Conservation (phyloP, 1,140 invertebrate genomes). For the Ostrea denselamellosa region DNA sequence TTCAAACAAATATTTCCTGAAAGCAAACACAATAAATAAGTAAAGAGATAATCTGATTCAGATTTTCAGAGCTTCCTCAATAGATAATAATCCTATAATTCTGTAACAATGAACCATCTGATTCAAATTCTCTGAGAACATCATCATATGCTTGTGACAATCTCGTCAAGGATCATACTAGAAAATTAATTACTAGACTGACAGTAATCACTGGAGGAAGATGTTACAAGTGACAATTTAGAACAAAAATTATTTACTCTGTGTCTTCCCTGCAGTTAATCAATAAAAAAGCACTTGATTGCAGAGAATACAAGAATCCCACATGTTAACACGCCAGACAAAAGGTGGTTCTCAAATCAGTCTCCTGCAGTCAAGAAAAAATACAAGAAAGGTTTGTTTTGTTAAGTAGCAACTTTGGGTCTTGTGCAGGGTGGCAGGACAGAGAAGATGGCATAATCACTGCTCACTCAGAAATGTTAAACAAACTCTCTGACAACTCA, state of each 20-base stretch:
- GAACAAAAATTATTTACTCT: slow-evolving; percentile 1
- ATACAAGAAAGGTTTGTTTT: slow-evolving; percentile 13
- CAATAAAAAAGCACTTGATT: not conserved
- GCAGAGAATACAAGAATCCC: not conserved
- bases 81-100: not conserved
- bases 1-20: not conserved
- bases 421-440: not conserved
- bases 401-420: not conserved
- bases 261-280: not conserved
- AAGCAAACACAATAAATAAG: not conserved
- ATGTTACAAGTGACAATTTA: slow-evolving; percentile 21
- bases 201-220: not conserved
- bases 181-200: not conserved
- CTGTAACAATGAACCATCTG: not conserved
- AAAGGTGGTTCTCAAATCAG: slow-evolving; percentile 12
- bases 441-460: slow-evolving; percentile 11
- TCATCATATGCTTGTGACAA: not conserved
- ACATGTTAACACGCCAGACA: not conserved
- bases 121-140: not conserved
- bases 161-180: not conserved
- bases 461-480: slow-evolving; percentile 32
- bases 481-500: slow-evolving; percentile 40
- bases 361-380: slow-evolving; percentile 9
- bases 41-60: not conserved
- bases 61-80: not conserved